phyloP scores from a whole-genome alignment of 2,888 invertebrate species.

The Mythimna lalbum region DNA sequence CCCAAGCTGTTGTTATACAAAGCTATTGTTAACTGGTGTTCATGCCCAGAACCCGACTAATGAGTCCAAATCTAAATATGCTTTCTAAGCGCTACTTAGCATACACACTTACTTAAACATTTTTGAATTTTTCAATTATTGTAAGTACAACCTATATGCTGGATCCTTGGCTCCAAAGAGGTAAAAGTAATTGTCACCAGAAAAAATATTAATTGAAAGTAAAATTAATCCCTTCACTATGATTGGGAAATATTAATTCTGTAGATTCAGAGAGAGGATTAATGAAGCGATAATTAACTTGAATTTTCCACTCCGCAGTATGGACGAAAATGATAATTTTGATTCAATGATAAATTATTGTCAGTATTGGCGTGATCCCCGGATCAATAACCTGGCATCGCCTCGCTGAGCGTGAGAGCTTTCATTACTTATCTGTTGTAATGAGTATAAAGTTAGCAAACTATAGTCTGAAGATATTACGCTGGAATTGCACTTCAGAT shows the following conservation, averaged over 20 bases:
- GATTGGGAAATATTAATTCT: slow-evolving; percentile 23
- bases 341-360: slow-evolving; percentile 21
- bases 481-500: slow-evolving; percentile 41
- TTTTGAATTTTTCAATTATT: too few species aligned
- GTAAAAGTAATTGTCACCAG: not conserved
- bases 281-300: slow-evolving; percentile 29
- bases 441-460: slow-evolving; percentile 66
- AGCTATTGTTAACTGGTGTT: too few species aligned
- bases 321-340: slow-evolving; percentile 18
- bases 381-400: slow-evolving; percentile 66
- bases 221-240: slow-evolving; percentile 9
- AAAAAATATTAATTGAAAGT: not conserved
- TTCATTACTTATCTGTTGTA: slow-evolving; percentile 66
- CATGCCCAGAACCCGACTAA: too few species aligned
- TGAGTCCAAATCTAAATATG: too few species aligned
- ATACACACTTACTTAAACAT: too few species aligned
- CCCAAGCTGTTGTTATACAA: too few species aligned
- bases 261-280: slow-evolving; percentile 18
- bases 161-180: too few species aligned
- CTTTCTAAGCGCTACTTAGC: too few species aligned
- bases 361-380: slow-evolving; percentile 49
- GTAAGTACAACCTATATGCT: too few species aligned
- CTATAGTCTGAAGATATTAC: slow-evolving; percentile 46
- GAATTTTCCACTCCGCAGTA: slow-evolving; percentile 18
- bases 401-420: slow-evolving; percentile 66